These are phyloP conservation scores for Melanocharis versteri DNA, from an alignment of 2,113 vertebrate genomes.

Conservation along the genomic window DNA sequence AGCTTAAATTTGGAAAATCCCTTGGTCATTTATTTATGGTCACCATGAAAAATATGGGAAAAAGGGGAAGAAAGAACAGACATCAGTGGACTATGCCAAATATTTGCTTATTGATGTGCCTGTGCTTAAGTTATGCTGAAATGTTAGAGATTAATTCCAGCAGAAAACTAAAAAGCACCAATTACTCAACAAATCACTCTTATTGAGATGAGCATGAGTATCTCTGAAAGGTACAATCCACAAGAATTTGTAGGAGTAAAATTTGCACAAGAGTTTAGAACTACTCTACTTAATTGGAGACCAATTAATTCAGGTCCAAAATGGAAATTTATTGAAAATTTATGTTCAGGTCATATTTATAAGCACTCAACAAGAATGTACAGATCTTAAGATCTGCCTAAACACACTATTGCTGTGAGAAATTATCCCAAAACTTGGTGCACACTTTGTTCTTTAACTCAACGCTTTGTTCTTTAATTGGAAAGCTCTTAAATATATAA, in stretches of 20 bases:
- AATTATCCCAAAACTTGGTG: background rate
- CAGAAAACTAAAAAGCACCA: background rate
- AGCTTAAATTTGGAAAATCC: background rate
- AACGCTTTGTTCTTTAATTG: background rate
- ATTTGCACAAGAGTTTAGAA: background rate
- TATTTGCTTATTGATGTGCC: background rate
- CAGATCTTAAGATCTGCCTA: background rate
- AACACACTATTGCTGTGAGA: background rate
- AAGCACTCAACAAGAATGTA: background rate
- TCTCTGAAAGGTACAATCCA: background rate
- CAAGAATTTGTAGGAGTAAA: background rate
- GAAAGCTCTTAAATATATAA: background rate
- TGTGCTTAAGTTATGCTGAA: background rate
- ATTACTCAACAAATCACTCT: background rate
- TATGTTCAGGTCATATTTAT: background rate
- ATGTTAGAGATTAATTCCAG: background rate
- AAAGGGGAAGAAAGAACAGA: background rate
- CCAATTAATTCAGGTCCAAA: background rate
- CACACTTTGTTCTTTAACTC: background rate
- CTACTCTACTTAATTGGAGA: background rate
- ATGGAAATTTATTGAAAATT: background rate
- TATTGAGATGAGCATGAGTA: fast-evolving
- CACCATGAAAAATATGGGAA: background rate
- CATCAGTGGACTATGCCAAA: background rate
- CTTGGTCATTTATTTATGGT: background rate